A percentile compares a stretch with the other conserved stretches of the same genome.
These are phyloP conservation scores for Kryphioiulus occultus DNA, from an alignment of 2,888 invertebrate genomes.

Conservation along the genomic window DNA sequence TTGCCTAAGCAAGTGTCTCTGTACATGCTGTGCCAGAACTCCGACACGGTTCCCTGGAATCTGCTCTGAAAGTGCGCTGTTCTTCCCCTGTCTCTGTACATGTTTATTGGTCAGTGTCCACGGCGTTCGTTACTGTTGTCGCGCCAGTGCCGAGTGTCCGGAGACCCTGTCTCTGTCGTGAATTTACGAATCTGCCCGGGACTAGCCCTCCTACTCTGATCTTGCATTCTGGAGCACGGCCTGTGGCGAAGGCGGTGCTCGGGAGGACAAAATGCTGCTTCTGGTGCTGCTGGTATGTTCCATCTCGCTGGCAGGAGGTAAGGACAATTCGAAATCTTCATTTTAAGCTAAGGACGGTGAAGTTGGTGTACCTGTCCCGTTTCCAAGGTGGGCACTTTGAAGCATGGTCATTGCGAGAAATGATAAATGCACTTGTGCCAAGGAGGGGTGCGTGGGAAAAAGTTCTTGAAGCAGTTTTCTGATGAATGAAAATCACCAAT, in stretches of 20 bases:
- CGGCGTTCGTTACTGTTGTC: not conserved
- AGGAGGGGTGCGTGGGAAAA: no score
- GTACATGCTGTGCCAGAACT: no score
- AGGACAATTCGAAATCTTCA: not conserved
- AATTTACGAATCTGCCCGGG: no score
- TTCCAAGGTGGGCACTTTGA: not conserved
- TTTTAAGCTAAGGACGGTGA: not conserved
- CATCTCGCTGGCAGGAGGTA: slow-evolving; percentile 37
- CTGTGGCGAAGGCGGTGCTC: slow-evolving; percentile 41
- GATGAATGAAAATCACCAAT: no score
- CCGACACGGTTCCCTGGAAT: not conserved
- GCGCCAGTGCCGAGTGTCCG: not conserved
- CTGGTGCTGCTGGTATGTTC: slow-evolving; percentile 33
- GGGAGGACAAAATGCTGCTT: slow-evolving; percentile 39
- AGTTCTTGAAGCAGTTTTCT: no score
- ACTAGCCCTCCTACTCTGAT: no score
- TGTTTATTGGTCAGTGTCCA: not conserved
- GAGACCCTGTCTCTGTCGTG: no score
- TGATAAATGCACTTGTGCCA: no score
- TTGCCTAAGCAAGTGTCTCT: no score
- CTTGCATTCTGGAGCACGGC: slow-evolving; percentile 5
- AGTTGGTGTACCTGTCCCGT: not conserved
- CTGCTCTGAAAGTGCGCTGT: not conserved
- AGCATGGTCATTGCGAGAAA: not conserved
- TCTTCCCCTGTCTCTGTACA: not conserved